These are phyloP conservation scores for Karalla daura DNA, from an alignment of 2,797 vertebrate species.

Conservation along the genomic window DNA sequence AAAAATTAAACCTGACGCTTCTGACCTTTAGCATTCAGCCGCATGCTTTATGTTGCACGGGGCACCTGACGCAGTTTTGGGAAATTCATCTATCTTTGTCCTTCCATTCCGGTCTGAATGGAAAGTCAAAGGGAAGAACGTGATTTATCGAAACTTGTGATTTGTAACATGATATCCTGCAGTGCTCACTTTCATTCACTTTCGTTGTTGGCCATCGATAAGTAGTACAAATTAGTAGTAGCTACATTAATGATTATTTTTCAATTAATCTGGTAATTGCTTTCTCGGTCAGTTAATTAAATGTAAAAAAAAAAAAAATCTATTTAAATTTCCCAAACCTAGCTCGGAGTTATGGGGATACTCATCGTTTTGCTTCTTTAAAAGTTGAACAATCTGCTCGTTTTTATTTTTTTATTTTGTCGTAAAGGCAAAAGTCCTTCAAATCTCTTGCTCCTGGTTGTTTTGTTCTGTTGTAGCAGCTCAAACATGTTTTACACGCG, in stretches of 20 bases:
- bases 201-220: not conserved
- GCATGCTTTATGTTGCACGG: not conserved
- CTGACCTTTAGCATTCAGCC: constrained; percentile 27
- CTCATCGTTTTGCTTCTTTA: no score
- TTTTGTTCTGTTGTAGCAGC: no score
- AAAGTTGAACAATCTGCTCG: no score
- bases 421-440: no score
- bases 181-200: no score
- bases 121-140: not conserved
- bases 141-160: no score
- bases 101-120: not conserved
- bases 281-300: not conserved
- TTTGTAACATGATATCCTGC: not conserved
- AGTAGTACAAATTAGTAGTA: not conserved
- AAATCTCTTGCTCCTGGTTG: not conserved
- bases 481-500: no score
- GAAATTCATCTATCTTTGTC: constrained; percentile 13
- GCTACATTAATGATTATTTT: not conserved
- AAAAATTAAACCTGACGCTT: not conserved
- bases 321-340: not conserved
- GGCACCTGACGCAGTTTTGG: constrained; percentile 13
- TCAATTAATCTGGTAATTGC: not conserved
- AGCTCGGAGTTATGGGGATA: no score
- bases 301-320: not conserved
- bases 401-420: no score